Percentiles rank a stretch among this genome's conserved stretches.
Conservation (phyloP, 1,140 invertebrate genomes). For the Drosophila asahinai region DNA sequence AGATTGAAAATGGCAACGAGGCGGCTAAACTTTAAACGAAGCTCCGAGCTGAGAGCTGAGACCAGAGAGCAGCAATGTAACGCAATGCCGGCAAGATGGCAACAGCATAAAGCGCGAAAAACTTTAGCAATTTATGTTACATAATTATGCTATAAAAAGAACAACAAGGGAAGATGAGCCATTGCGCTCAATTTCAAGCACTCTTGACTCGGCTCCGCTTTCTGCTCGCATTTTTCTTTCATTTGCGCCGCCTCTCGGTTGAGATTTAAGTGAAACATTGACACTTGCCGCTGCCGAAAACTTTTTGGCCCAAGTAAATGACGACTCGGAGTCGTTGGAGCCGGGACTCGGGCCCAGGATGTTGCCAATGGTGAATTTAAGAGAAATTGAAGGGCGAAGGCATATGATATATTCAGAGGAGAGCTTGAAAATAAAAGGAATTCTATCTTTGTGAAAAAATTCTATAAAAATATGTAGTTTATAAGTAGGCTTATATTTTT, state of each 20-base stretch:
- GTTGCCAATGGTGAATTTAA: constrained; percentile 9
- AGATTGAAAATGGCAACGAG: constrained; percentile 77
- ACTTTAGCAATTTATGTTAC: constrained; percentile 84
- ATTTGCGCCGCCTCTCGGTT: constrained; percentile 35
- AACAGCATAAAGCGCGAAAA: constrained; percentile 67
- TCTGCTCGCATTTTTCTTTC: constrained; percentile 39
- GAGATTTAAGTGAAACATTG: constrained; percentile 76
- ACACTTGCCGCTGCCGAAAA: constrained; percentile 50
- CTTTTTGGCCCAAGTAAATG: constrained; percentile 58
- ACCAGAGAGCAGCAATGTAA: constrained; percentile 27
- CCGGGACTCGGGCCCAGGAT: constrained; percentile 1
- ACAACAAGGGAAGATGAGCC: constrained; percentile 53
- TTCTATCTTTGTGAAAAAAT: neutral
- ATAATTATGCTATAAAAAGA: constrained; percentile 80
- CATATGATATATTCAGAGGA: neutral
- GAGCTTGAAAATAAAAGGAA: neutral
- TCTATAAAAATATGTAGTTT: neutral
- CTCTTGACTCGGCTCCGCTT: constrained; percentile 42
- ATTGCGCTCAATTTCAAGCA: constrained; percentile 62
- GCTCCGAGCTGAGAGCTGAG: constrained; percentile 7
- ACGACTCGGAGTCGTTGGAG: constrained; percentile 3
- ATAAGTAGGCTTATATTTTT: too few relatives aligned
- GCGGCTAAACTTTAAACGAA: constrained; percentile 63
- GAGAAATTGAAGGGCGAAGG: neutral
- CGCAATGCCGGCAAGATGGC: constrained; percentile 65